Base-by-base conservation (phyloP, 2,797 vertebrate genomes). In the Ctenochaetus hawaiiensis region DNA sequence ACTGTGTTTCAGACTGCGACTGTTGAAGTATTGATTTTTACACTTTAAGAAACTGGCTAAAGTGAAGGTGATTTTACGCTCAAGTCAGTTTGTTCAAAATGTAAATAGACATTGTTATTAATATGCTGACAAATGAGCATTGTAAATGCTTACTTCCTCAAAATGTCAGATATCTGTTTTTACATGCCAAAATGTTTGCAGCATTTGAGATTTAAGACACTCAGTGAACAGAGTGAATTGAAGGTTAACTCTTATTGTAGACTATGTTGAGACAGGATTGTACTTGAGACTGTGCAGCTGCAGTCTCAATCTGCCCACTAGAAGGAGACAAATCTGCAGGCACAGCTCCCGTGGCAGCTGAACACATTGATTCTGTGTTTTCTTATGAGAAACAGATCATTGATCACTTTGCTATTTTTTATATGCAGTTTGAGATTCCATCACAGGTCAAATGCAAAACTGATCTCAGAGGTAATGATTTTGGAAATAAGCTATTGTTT, bases 311-410 rank as follows among this genome's bases (percentile, higher is more conserved):
- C 12, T 48, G 43, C 16, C 93, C 93, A 92, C 88, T 80, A 91
- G 92, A 69, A 52, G 91, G 92, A 81, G 92, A 90, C 93, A 92
- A 83, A 88, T 41, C 70, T 67, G 57, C 59, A 78, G 66, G 34
- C 62, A 77, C 56, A 41, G 34, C 57, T 75, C 68, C 53, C 26
- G 51, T 14, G 49, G 65, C 58, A 68, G 63, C 73, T 59, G 34
- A 65, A 26, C 48, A 65, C 58, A 9, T 20, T 51, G 59, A 62
- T 72, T 23, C 59, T 23, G 44, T 53, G 57, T 72, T 52, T 47
- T 52, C 71, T 34, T 34, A 72, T 8, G 11, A 54, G 34, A 8
- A 60, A 61, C 66, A 26, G 0, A 41, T 77, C 41, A 12, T 8
- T 52, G 37, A 66, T 61, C 47, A 52, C 49, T 67, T 72, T 16